Conservation (phyloP, 1,140 invertebrate species). For the Hyles euphorbiae region DNA sequence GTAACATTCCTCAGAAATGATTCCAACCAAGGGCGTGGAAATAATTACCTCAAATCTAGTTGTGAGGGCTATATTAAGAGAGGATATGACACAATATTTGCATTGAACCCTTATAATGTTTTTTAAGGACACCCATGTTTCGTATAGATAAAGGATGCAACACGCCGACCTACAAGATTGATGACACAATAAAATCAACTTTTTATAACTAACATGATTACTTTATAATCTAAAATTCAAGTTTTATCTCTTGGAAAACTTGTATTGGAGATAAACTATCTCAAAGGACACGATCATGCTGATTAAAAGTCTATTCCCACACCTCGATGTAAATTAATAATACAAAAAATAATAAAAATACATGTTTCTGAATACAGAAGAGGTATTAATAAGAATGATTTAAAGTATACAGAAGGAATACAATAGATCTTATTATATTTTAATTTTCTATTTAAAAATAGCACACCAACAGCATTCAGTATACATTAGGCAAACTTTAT, state of each 20-base stretch:
- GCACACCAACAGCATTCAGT: too few species aligned
- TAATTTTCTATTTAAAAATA: background rate
- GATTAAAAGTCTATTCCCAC: constrained; percentile 37
- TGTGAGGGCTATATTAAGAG: too few species aligned
- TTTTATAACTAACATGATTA: constrained; percentile 63
- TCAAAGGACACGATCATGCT: constrained; percentile 51
- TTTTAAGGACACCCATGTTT: constrained; percentile 30
- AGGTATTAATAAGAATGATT: too few species aligned
- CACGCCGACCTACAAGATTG: constrained; percentile 57
- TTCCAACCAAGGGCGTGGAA: too few species aligned
- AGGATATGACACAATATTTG: constrained; percentile 9
- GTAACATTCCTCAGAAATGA: too few species aligned
- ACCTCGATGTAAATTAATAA: background rate
- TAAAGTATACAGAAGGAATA: background rate
- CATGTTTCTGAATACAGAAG: too few species aligned
- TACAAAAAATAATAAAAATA: too few species aligned
- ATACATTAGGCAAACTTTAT: too few species aligned
- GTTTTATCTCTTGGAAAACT: constrained; percentile 60
- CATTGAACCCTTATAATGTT: constrained; percentile 25
- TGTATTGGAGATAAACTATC: constrained; percentile 64
- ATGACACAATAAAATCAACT: constrained; percentile 64
- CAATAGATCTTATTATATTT: background rate
- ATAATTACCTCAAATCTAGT: too few species aligned
- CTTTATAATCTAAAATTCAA: constrained; percentile 63
- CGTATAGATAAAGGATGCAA: constrained; percentile 20